Evolutionary conservation across 2,113 vertebrate species (phyloP).

Genomic region (Pachypanchax playfairii): DNA sequence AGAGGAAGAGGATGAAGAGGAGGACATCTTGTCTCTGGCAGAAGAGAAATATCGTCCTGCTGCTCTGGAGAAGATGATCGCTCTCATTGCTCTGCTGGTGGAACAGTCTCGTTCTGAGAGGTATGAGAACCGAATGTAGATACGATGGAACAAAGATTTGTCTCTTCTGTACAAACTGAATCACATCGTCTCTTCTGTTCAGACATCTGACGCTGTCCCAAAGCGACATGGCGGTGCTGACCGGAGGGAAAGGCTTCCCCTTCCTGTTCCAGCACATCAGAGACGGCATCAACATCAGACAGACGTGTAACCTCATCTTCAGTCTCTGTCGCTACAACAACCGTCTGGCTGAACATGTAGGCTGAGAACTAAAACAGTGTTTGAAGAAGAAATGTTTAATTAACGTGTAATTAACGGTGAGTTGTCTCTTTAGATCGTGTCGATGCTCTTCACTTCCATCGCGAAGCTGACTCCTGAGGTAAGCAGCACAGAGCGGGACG

Average conservation of each 20-base stretch:
- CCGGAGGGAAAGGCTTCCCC: conserved; percentile 98
- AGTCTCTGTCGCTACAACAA: conserved; percentile 98
- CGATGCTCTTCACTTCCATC: conserved; percentile 99
- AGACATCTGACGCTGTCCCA: conserved; percentile 98
- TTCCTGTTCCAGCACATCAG: conserved; percentile 99
- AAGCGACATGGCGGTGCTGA: conserved; percentile 98
- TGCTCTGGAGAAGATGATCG: conserved; percentile 99
- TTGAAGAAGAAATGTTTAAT: too few species aligned
- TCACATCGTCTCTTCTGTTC: conserved; percentile 24
- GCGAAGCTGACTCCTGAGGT: conserved; percentile 99
- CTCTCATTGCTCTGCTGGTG: conserved; percentile 95
- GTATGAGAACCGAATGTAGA: conserved; percentile 60
- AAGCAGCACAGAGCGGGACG: neutral
- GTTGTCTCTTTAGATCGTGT: conserved; percentile 87
- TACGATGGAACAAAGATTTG: neutral
- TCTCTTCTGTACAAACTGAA: neutral
- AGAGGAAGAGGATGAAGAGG: conserved; percentile 97
- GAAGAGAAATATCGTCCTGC: conserved; percentile 99
- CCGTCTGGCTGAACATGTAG: conserved; percentile 95
- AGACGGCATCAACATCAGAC: conserved; percentile 98
- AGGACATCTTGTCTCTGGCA: conserved; percentile 96
- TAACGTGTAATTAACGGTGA: too few species aligned
- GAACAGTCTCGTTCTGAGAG: conserved; percentile 98
- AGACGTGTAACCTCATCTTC: conserved; percentile 99
- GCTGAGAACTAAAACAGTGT: neutral